Evolutionary conservation across 2,113 vertebrate species (phyloP), one percentile per base, ranked within the genome.

Genomic region (Hemiscyllium ocellatum): DNA sequence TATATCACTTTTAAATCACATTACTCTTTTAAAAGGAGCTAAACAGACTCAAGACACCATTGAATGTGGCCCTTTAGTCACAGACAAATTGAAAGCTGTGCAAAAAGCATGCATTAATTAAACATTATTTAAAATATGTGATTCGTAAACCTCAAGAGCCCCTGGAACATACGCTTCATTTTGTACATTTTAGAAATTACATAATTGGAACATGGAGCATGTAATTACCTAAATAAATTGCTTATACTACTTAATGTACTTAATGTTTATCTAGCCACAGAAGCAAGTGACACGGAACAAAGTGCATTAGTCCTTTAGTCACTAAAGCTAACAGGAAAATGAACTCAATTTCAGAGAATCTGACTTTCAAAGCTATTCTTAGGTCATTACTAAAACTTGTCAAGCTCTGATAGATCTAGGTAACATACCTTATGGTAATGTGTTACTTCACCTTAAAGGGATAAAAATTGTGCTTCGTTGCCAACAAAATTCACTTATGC

Each of bases 191-290:
- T 72, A 95, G 68, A 52, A 52, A 76, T 70, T 52, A 76, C 52
- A 95, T 76, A 72, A 72, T 95, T 33, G 93, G 93, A 72, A 70
- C 93, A 52, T 95, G 20, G 93, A 95, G 68, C 93, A 95, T 72
- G 69, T 95, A 95, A 95, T 95, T 76, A 72, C 52, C 37, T 76
- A 95, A 95, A 95, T 95, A 95, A 95, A 95, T 95, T 95, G 94
- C 42, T 95, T 72, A 72, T 95, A 72, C 94, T 33, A 72, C 69
- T 52, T 94, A 61, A 94, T 47, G 29, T 17, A 70, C 66, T 70
- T 50, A 70, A 47, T 94, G 42, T 76, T 95, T 95, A 72, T 76
- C 42, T 72, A 72, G 52, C 42, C 24, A 33, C 2, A 33, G 37
- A 72, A 72, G 3, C 33, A 95, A 70, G 42, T 29, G 42, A 95